Percentiles rank a stretch among this genome's conserved stretches.
Evolutionary conservation across 2,888 invertebrate genomes (phyloP).

Genomic region (Xestia sexstrigata): DNA sequence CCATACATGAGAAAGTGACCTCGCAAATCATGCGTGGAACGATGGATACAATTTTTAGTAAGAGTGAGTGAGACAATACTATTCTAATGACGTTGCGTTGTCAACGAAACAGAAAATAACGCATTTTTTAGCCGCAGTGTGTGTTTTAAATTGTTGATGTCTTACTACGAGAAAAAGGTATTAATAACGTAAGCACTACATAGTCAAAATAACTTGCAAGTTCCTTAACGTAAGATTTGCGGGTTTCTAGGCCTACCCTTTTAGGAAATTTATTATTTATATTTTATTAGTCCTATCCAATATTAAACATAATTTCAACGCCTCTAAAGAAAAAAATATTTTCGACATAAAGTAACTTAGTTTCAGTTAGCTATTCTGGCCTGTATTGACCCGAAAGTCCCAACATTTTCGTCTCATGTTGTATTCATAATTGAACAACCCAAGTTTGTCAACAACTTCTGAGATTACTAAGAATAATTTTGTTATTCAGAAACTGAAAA

Average conservation of each 20-base stretch:
- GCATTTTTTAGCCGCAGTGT: background rate
- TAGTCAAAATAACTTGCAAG: background rate
- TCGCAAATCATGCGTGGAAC: background rate
- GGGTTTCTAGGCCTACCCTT: conserved; percentile 10
- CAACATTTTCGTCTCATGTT: conserved; percentile 32
- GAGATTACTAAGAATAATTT: conserved; percentile 17
- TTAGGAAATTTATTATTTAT: too few relatives aligned
- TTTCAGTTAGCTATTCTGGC: conserved; percentile 25
- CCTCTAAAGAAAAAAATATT: conserved; percentile 13
- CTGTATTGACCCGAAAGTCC: conserved; percentile 44
- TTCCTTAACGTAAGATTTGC: background rate
- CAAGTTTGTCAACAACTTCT: conserved; percentile 44
- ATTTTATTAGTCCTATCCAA: background rate
- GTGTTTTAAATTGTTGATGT: background rate
- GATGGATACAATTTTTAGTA: background rate
- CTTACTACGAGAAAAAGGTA: background rate
- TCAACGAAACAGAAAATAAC: background rate
- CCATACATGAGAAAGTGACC: background rate
- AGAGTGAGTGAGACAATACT: background rate
- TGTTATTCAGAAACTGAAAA: conserved; percentile 36
- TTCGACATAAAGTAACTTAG: conserved; percentile 17
- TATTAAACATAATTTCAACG: conserved; percentile 21
- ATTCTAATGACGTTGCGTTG: background rate
- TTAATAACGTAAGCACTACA: background rate
- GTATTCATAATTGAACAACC: conserved; percentile 46